Percentiles rank a stretch among this genome's conserved stretches.
These are phyloP conservation scores for Phrynocephalus forsythii DNA, from an alignment of 2,797 vertebrate species.

Conservation along the genomic window DNA sequence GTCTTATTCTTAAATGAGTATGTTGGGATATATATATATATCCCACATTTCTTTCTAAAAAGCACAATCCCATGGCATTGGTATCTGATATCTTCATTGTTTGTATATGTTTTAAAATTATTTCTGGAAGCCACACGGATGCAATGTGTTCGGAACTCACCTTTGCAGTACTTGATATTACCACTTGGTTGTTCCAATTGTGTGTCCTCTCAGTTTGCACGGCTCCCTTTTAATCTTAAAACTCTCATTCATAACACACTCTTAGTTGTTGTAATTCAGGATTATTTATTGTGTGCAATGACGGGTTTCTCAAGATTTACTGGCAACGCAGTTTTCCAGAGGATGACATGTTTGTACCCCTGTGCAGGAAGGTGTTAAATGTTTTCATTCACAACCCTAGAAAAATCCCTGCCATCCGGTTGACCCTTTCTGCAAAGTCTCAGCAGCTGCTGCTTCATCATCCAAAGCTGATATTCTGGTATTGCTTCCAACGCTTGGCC, in stretches of 20 bases:
- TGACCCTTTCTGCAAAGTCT: slow-evolving; percentile 13
- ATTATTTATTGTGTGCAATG: neutral
- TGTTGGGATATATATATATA: neutral
- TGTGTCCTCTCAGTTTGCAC: neutral
- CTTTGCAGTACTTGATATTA: neutral
- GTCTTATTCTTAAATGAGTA: neutral
- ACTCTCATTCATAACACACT: neutral
- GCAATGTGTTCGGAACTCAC: accelerated
- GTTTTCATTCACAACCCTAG: slow-evolving; percentile 3
- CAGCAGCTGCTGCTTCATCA: slow-evolving; percentile 22
- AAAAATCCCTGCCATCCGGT: neutral
- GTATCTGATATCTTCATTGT: neutral
- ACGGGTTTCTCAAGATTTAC: neutral
- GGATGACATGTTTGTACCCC: neutral
- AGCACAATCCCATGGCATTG: neutral
- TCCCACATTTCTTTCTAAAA: neutral
- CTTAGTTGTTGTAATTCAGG: neutral
- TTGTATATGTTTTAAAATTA: slow-evolving; percentile 22
- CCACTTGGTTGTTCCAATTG: neutral
- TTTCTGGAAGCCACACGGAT: neutral
- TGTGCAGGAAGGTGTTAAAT: slow-evolving; percentile 29
- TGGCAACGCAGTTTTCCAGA: neutral
- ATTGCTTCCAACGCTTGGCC: slow-evolving; percentile 31
- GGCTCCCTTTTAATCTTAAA: neutral
- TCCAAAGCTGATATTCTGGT: neutral